These are phyloP conservation scores for Crotalus tigris DNA, from an alignment of 2,113 vertebrate species.

Conservation along the genomic window DNA sequence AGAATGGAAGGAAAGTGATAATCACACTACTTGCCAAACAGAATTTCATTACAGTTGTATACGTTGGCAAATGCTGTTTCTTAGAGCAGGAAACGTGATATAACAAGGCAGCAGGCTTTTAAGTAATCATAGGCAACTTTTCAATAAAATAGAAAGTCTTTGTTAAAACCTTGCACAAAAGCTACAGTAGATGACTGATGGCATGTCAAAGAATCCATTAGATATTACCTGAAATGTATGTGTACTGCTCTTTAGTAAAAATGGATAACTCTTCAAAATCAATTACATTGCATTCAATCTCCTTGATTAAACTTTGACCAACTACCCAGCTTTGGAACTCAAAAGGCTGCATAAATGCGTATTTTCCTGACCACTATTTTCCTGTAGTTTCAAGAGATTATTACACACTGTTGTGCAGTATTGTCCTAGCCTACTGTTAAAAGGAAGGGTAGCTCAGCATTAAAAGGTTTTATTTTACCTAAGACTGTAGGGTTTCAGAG, in stretches of 20 bases:
- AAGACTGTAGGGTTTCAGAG: neutral
- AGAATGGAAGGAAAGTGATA: conserved; percentile 19
- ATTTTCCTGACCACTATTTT: neutral
- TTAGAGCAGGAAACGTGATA: conserved; percentile 1
- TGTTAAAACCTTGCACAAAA: conserved; percentile 28
- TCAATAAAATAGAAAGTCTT: neutral
- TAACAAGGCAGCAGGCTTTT: conserved; percentile 19
- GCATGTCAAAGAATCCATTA: neutral
- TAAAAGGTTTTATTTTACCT: conserved; percentile 24
- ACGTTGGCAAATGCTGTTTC: conserved; percentile 1
- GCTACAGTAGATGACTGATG: neutral
- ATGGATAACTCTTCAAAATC: conserved; percentile 22
- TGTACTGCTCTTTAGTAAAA: conserved; percentile 30
- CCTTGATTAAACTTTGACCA: conserved; percentile 34
- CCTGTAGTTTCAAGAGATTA: conserved; percentile 8
- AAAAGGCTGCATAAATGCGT: neutral
- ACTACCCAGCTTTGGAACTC: neutral
- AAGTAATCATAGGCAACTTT: conserved; percentile 22
- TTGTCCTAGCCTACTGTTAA: conserved; percentile 15
- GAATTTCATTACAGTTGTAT: conserved; percentile 16
- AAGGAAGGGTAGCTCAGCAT: conserved; percentile 14
- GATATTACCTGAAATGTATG: neutral
- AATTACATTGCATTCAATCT: conserved; percentile 33
- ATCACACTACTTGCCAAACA: conserved; percentile 38
- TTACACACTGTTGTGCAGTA: conserved; percentile 8